Evolutionary conservation across 2,113 vertebrate species (phyloP), one percentile per base, ranked within the genome.

Genomic region (Saccopteryx leptura): DNA sequence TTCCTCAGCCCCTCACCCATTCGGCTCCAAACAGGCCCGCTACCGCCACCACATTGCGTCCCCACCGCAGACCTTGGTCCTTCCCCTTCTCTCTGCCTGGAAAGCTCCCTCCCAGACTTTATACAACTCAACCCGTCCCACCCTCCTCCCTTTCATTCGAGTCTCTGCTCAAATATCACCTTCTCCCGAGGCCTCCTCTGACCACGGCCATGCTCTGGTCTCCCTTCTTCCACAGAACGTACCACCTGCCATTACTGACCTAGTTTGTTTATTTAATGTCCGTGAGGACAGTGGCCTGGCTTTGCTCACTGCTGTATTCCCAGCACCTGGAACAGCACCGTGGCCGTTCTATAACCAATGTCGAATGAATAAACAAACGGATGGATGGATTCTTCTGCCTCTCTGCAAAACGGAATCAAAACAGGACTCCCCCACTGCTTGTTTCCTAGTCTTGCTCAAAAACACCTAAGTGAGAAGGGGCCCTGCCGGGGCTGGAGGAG

Each of bases 41-140:
- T 39, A 39, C 39, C 39, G 39, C 4, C 24, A 26, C 58, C 31
- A 0, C 15, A 4, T 2, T 4, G 1, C 9, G 2, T 12, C 12
- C n/a, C 68, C 52, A 2, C 17, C 2, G 4, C 68, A 12, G 19
- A 19, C 12, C 80, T 39, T 4, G 2, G 9, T 19, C 48, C 56
- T 78, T 15, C 56, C 23, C 19, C 58, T 33, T 9, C 24, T 24
- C 46, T 80, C 39, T 13, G 71, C 48, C 75, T 33, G 69, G 21
- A 54, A 46, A 46, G 17, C 13, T 50, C 58, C 4, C 23, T 39
- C 24, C n/a, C 28, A 18, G 65, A 24, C 13, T 54, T 26, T 2
- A 24, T 4, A 33, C 5, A 71, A 48, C 15, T 21, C 21, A 12
- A 24, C 23, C 31, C 21, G 54, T 6, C 11, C 52, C 12, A 0